Evolutionary conservation across 2,113 vertebrate genomes (phyloP).

Genomic region (Macheiramphus alcinus): DNA sequence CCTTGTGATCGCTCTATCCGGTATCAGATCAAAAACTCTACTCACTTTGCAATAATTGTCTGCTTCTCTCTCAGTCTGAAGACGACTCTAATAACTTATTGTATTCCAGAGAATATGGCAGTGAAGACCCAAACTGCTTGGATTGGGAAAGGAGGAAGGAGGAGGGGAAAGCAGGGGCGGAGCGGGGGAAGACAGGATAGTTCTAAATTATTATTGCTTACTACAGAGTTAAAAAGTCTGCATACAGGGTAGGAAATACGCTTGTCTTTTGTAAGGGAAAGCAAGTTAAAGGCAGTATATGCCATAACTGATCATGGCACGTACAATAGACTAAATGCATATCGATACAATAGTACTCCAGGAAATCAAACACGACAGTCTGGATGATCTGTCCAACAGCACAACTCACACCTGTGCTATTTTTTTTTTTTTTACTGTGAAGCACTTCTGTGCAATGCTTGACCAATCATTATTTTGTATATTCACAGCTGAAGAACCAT

Average conservation of each 20-base stretch:
- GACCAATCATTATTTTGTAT: background rate
- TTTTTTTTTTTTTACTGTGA: background rate
- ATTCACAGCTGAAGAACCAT: background rate
- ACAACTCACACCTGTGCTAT: background rate
- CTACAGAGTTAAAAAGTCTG: background rate
- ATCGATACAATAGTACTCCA: background rate
- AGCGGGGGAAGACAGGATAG: fast-evolving
- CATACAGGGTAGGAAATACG: background rate
- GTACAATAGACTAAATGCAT: background rate
- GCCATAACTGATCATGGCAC: background rate
- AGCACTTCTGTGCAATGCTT: background rate
- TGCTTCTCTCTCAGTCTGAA: background rate
- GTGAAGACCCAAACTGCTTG: background rate
- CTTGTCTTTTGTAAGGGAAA: background rate
- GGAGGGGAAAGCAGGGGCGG: too few species aligned
- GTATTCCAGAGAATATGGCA: background rate
- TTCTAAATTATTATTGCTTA: background rate
- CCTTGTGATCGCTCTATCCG: background rate
- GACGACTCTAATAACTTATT: background rate
- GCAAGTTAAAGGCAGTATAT: background rate
- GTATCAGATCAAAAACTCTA: background rate
- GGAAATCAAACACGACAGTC: background rate
- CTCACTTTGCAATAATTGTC: background rate
- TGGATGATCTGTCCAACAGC: background rate
- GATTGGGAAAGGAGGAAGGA: background rate